These are phyloP conservation scores for Rutilus rutilus DNA, from an alignment of 2,113 vertebrate species.

Conservation along the genomic window DNA sequence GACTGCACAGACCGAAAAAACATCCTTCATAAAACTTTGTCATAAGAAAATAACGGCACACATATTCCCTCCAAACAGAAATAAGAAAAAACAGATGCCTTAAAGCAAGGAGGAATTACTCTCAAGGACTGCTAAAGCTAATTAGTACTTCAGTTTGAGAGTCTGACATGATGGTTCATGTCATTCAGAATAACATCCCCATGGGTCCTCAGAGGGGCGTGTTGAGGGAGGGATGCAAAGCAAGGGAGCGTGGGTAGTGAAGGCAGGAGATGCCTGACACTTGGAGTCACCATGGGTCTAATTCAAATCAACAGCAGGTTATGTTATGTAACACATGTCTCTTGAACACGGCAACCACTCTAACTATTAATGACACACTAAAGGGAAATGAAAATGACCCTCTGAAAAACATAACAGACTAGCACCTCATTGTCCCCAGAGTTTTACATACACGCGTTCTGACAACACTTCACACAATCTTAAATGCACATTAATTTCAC, in stretches of 20 bases:
- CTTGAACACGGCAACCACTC: not conserved
- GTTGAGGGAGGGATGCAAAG: slow-evolving; percentile 34
- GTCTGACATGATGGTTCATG: slow-evolving; percentile 47
- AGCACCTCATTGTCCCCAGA: not conserved
- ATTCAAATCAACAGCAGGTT: slow-evolving; percentile 5
- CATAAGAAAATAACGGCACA: not conserved
- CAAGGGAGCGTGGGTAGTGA: slow-evolving; percentile 14
- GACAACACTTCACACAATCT: not conserved
- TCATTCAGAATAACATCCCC: slow-evolving; percentile 46
- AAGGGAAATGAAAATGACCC: not conserved
- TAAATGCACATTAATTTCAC: not conserved
- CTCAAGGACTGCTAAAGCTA: slow-evolving; percentile 51
- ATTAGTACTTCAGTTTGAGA: slow-evolving; percentile 64
- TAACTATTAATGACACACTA: slow-evolving; percentile 24
- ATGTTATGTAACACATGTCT: slow-evolving; percentile 1
- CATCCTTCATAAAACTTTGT: not conserved
- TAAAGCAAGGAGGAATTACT: slow-evolving; percentile 29
- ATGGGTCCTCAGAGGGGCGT: slow-evolving; percentile 40
- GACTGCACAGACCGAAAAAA: too few relatives aligned
- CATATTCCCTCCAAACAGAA: not conserved
- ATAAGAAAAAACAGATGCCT: not conserved
- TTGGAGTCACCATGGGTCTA: slow-evolving; percentile 2
- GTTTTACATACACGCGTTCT: not conserved
- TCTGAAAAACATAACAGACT: not conserved
- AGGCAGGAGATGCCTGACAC: slow-evolving; percentile 10